A percentile compares a stretch with the other conserved stretches of the same genome.
Conservation (phyloP, 2,888 invertebrate species). For the Microchrysa polita region DNA sequence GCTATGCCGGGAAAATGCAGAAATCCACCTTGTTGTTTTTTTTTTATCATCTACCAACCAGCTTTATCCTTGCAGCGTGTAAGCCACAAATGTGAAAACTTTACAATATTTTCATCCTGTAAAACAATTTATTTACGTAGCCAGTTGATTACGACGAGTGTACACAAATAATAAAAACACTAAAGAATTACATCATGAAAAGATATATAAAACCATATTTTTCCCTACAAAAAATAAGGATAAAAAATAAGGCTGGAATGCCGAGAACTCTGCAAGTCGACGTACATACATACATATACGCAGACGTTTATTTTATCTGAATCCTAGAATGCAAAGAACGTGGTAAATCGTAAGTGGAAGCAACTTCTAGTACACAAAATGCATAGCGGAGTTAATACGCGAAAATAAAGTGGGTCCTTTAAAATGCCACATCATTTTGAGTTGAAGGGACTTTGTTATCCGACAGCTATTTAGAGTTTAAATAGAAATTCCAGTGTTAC, state of each 20-base stretch:
- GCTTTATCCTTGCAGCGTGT: too few species aligned
- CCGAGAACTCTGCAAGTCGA: not conserved
- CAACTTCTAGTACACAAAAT: not conserved
- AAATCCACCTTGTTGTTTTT: too few species aligned
- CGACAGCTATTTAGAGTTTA: slow-evolving; percentile 42
- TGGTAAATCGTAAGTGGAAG: slow-evolving; percentile 9
- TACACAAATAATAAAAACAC: slow-evolving; percentile 23
- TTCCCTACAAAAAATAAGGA: too few species aligned
- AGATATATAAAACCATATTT: slow-evolving; percentile 19
- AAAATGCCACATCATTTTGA: slow-evolving; percentile 32
- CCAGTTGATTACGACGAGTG: slow-evolving; percentile 31
- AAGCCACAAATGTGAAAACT: not conserved
- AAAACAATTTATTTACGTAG: slow-evolving; percentile 35
- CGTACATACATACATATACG: not conserved
- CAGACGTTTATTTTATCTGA: slow-evolving; percentile 30
- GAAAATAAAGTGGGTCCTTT: slow-evolving; percentile 32
- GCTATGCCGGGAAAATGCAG: too few species aligned
- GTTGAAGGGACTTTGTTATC: slow-evolving; percentile 41
- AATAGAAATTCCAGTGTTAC: too few species aligned
- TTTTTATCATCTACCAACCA: too few species aligned
- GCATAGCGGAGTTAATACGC: slow-evolving; percentile 35
- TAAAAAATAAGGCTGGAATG: not conserved
- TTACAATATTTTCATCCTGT: slow-evolving; percentile 27
- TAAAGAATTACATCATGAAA: slow-evolving; percentile 18
- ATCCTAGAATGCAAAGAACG: slow-evolving; percentile 9